Evolutionary conservation across 2,888 invertebrate species (phyloP), one percentile per base, ranked within the genome.

Genomic region (Frankliniella fusca): DNA sequence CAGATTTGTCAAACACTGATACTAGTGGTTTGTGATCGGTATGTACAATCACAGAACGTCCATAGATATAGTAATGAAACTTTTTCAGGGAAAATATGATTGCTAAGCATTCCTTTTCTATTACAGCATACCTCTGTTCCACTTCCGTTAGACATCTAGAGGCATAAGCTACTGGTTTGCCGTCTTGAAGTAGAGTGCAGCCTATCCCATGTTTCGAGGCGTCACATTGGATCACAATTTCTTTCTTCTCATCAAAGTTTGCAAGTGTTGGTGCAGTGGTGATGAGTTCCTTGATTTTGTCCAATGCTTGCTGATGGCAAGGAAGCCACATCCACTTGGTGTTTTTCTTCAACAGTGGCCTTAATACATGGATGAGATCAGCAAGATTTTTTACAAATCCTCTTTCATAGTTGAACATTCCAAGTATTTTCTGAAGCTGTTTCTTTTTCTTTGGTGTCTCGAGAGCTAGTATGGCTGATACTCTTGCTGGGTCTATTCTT

Each of bases 141-240:
- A 84, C 84, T 23, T 83, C 49, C 10, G 85, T 86, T 49, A 87
- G 82, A 0, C 86, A 83, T 84, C 85, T 85, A 61, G 87, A 86
- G 12, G 87, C 87, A 85, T 87, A 88, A 10, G 85, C 86, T 20
- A 87, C 84, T 8, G 87, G 87, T 82, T 86, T 84, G 23, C 87
- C n/a, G n/a, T n/a, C 12, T 18, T 54, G 54, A 54, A 9, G 54
- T 9, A 54, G 8, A 12, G 86, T 18, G n/a, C n/a, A n/a, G n/a
- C 87, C 87, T n/a, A 87, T 80, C 11, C 85, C 86, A 79, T 82
- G 80, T 80, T 83, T 83, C 27, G 85, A 85, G 11, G 85, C 85
- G 84, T 87, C 86, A 15, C 85, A 85, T 54, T 85, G 85, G 9
- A 86, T 81, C 28, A 83, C 84, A 9, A 86, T 84, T 27, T 84